Conservation (phyloP, 2,797 vertebrate species). For the Nasua narica region DNA sequence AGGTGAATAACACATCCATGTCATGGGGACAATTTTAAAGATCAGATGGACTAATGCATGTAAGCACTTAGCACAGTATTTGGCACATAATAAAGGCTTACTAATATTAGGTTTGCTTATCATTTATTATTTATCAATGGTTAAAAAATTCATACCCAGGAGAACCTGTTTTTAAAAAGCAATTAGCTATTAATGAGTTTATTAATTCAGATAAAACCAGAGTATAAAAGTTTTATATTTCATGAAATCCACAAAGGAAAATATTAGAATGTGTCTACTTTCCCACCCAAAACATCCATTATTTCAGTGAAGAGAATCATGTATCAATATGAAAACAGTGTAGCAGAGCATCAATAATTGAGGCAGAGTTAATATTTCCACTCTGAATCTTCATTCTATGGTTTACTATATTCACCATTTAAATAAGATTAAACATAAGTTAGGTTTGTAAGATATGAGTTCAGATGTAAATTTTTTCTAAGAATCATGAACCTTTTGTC, state of each 20-base stretch:
- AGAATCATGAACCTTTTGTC: not conserved
- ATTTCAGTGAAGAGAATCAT: slow-evolving; percentile 1
- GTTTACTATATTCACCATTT: slow-evolving; percentile 24
- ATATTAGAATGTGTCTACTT: not conserved
- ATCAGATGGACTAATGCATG: not conserved
- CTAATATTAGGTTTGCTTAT: not conserved
- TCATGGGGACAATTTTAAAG: not conserved
- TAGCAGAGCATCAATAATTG: slow-evolving; percentile 37
- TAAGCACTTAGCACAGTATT: not conserved
- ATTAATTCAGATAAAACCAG: slow-evolving; percentile 29
- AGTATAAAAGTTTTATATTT: not conserved
- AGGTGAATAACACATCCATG: not conserved
- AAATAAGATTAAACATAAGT: slow-evolving; percentile 22
- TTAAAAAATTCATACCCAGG: not conserved
- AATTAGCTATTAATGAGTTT: not conserved
- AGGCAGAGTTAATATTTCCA: slow-evolving; percentile 30
- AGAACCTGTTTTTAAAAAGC: slow-evolving; percentile 14
- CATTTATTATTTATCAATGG: not conserved
- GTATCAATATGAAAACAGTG: not conserved
- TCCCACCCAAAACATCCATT: slow-evolving; percentile 13
- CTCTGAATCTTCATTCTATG: slow-evolving; percentile 34
- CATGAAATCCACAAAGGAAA: not conserved
- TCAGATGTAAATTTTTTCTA: not conserved
- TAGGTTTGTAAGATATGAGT: not conserved
- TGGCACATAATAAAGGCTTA: not conserved